Evolutionary conservation across 1,140 invertebrate species (phyloP), one percentile per base, ranked within the genome.

Genomic region (Probaryconus sp.): DNA sequence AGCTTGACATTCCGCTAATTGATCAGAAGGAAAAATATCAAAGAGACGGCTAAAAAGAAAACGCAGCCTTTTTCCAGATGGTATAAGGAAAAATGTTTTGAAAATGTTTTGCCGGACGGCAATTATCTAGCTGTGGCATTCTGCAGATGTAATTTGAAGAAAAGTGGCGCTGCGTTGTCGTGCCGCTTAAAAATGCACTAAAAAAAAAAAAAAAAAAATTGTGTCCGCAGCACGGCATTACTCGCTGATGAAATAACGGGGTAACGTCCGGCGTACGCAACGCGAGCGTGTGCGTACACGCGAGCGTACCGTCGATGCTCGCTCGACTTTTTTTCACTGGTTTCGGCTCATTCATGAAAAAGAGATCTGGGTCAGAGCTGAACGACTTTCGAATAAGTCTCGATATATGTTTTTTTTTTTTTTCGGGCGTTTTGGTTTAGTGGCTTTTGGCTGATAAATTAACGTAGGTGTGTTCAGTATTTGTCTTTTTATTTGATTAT

Each of bases 261-360:
- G 28, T 55, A 65, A 55, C 60, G 61, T 65, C 48, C 61, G 48
- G 61, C 18, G 61, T 48, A 61, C 13, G 38, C 13, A 26, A 17
- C 13, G 17, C 14, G 31, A 37, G 38, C 43, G 33, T 67, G 50
- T 40, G 63, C 50, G 63, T 67, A 67, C 35, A 43, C 40, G 61
- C 61, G 47, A 47, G 43, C 28, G 43, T 55, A 65, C 48, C 51
- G 64, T 68, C 64, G 58, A 42, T 42, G 61, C n/a, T 47, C 47
- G 61, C 35, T 58, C 30, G 11, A n/a, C 18, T 47, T 63, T 55
- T 61, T 50, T 26, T 30, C 38, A n/a, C 18, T 18, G 11, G 24
- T 43, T 65, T 65, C 38, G 48, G 42, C 47, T 60, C 67, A 72
- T 65, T 72, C 60, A 65, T 65, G 48, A 72, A 72, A 65, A 72